These are phyloP conservation scores for Lepeophtheirus nordmannii DNA, from an alignment of 2,888 invertebrate genomes.

Conservation along the genomic window DNA sequence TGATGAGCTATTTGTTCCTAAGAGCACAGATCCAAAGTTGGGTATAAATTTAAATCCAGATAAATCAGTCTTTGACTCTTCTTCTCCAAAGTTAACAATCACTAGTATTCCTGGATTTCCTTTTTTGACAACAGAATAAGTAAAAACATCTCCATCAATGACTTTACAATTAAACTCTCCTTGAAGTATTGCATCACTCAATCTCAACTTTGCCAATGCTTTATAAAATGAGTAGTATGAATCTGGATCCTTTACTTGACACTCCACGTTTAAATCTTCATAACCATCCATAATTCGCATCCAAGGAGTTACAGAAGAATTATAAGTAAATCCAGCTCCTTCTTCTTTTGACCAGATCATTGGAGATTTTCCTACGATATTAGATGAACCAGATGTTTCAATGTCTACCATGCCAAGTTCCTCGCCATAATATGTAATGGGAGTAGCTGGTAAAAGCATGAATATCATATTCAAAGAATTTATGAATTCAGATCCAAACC, in stretches of 20 bases:
- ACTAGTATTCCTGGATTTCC: constrained; percentile 61
- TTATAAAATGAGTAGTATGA: constrained; percentile 46
- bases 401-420: constrained; percentile 58
- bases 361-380: constrained; percentile 60
- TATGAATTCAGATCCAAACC: constrained; percentile 48
- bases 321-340: constrained; percentile 45
- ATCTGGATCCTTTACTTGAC: constrained; percentile 36
- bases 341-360: constrained; percentile 54
- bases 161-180: constrained; percentile 24
- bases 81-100: constrained; percentile 48
- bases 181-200: constrained; percentile 24
- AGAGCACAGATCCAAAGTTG: neutral
- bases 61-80: neutral
- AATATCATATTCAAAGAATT: constrained; percentile 64
- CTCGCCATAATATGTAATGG: constrained; percentile 72
- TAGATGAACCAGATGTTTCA: constrained; percentile 41
- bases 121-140: neutral
- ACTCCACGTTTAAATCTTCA: constrained; percentile 42
- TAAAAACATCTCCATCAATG: neutral
- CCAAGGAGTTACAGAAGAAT: constrained; percentile 43
- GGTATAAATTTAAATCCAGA: neutral
- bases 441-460: constrained; percentile 62
- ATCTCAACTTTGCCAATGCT: constrained; percentile 41
- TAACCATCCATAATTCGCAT: constrained; percentile 50
- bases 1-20: neutral